Evolutionary conservation across 2,888 invertebrate species (phyloP).

Genomic region (Creontiades dilutus): DNA sequence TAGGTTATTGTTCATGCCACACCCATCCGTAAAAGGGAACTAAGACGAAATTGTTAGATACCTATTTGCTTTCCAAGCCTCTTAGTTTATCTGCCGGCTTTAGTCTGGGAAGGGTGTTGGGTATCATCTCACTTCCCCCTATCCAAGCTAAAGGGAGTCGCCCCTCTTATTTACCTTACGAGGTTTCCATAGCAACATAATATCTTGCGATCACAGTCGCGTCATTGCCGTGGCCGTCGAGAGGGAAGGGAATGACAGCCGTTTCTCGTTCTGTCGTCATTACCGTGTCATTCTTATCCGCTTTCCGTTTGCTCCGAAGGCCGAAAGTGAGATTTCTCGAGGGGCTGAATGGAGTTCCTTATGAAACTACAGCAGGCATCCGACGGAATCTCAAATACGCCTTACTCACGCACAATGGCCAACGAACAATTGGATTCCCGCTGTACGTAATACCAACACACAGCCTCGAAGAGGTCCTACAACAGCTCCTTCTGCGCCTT

Average conservation of each 20-base stretch:
- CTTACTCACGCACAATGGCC: background rate
- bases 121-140: conserved; percentile 27
- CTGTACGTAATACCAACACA: background rate
- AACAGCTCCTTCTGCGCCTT: background rate
- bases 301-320: background rate
- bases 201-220: conserved; percentile 54
- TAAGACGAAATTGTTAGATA: background rate
- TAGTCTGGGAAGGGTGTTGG: conserved; percentile 21
- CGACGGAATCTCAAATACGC: conserved; percentile 6
- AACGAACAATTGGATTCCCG: background rate
- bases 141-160: conserved; percentile 15
- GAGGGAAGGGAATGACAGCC: background rate
- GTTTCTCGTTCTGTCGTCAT: conserved; percentile 50
- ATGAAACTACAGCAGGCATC: background rate
- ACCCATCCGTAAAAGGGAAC: background rate
- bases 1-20: background rate
- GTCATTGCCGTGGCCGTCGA: background rate
- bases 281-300: conserved; percentile 47
- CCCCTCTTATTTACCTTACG: conserved; percentile 45
- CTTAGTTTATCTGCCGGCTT: conserved; percentile 12
- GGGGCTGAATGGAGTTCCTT: conserved; percentile 13
- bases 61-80: conserved; percentile 15
- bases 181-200: conserved; percentile 48
- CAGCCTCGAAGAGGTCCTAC: background rate
- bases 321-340: background rate